These are phyloP conservation scores for Andrena hattorfiana DNA, from an alignment of 2,888 invertebrate genomes.

Conservation along the genomic window DNA sequence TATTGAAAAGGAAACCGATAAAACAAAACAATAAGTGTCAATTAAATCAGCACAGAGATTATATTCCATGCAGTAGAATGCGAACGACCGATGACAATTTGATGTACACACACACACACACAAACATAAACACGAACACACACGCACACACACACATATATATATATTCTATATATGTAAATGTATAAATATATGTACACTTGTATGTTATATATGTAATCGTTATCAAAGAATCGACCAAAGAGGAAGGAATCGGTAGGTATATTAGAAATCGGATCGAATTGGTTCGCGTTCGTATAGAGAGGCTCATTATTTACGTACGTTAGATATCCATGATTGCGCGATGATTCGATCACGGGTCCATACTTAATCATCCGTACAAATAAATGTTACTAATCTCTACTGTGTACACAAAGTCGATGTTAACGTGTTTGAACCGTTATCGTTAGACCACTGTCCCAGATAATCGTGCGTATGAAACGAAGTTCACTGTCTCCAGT, in stretches of 20 bases:
- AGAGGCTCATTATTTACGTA: slow-evolving; percentile 11
- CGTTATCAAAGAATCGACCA: slow-evolving; percentile 46
- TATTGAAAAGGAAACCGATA: neutral
- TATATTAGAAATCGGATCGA: slow-evolving; percentile 9
- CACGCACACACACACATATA: neutral
- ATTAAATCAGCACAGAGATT: slow-evolving; percentile 67
- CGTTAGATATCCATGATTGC: slow-evolving; percentile 64
- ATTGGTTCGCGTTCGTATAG: slow-evolving; percentile 2
- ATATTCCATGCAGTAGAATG: slow-evolving; percentile 13
- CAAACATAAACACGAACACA: too few relatives aligned
- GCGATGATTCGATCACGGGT: slow-evolving; percentile 78
- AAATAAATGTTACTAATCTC: slow-evolving; percentile 48
- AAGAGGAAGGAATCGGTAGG: slow-evolving; percentile 7
- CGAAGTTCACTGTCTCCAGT: too few relatives aligned
- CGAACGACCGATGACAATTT: slow-evolving; percentile 35
- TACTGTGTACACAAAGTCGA: slow-evolving; percentile 49
- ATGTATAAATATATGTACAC: slow-evolving; percentile 43
- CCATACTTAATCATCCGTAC: slow-evolving; percentile 69
- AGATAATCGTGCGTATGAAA: neutral
- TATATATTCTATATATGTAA: slow-evolving; percentile 33
- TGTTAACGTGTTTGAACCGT: slow-evolving; percentile 42
- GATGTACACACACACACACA: slow-evolving; percentile 8
- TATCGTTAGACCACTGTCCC: slow-evolving; percentile 26
- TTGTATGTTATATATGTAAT: slow-evolving; percentile 28
- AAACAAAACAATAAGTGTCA: slow-evolving; percentile 68